Base-by-base conservation (phyloP, 2,113 vertebrate species). In the Aegypius monachus region DNA sequence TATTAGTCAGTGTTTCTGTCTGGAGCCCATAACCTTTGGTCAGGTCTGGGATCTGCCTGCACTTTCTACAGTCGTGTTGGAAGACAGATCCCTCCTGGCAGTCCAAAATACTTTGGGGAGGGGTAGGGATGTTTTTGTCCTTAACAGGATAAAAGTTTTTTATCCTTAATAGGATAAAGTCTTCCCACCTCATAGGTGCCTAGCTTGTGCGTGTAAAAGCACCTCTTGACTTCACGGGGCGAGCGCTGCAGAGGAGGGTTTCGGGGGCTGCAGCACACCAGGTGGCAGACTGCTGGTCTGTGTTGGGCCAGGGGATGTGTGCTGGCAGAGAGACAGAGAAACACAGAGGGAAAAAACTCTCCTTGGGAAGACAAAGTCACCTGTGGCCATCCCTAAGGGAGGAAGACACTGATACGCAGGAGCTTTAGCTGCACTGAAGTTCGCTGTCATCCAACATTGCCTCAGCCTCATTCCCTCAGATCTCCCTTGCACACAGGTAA, bases 1-100 rank as follows among this genome's bases (percentile, higher is more conserved):
- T 16, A n/a, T 95, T 90, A 96, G 89, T 95, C 97, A 97, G 38
- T 88, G 74, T 73, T 97, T 95, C 84, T 95, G 84, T 91, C 93
- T 81, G 86, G 45, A 93, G 73, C 62, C 56, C 42, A 26, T 78
- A 91, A 88, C 95, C 85, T 96, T 97, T 90, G 84, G 65, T 93
- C 90, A 96, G 81, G 81, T 95, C 95, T 90, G 81, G 70, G 87
- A 96, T 93, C 21, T 0, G 31, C 91, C 47, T 93, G 52, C 43
- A 59, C 29, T 71, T 87, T 68, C 77, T 59, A 13, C 58, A 53
- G 9, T 71, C 58, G 43, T 68, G 77, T 77, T 58, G 81, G 47
- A 77, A 72, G 47, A 50, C 8, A 68, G 48, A 95, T 38, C 78
- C 38, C 68, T 95, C 68, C 68, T 52, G 70, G 42, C 50, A 63